phyloP scores from a whole-genome alignment of 2,797 vertebrate genomes.

The Macropus fuliginosus region DNA sequence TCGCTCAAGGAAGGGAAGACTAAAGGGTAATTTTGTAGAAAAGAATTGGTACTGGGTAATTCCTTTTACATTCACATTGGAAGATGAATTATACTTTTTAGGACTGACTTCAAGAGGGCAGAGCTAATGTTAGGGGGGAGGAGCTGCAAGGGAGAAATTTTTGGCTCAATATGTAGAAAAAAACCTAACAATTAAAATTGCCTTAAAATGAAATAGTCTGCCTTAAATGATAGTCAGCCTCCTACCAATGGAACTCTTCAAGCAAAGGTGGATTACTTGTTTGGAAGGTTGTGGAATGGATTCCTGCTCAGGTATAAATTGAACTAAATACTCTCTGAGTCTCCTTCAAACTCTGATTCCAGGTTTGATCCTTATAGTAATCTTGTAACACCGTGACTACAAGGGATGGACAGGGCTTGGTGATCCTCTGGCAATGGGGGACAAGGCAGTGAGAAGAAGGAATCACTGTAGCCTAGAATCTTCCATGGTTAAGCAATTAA shows the following conservation, averaged over 20 bases:
- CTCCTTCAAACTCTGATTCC: background rate
- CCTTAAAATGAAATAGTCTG: background rate
- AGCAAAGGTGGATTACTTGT: background rate
- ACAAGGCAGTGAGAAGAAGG: background rate
- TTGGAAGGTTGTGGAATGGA: background rate
- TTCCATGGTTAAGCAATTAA: conserved; percentile 15
- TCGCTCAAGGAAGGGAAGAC: background rate
- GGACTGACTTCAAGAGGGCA: background rate
- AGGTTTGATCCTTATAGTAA: background rate
- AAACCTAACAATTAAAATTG: background rate
- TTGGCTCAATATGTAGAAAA: background rate
- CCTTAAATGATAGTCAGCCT: background rate
- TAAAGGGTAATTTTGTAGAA: background rate
- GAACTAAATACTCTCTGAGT: background rate
- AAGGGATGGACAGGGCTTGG: background rate
- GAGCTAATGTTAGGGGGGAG: background rate
- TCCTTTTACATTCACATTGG: background rate
- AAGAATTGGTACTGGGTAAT: background rate
- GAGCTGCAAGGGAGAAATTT: background rate
- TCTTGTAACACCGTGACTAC: background rate
- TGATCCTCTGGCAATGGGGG: background rate
- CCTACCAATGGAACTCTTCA: background rate
- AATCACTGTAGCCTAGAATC: background rate
- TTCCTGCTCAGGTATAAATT: background rate
- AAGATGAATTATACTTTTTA: background rate